A percentile compares a stretch with the other conserved stretches of the same genome.
Conservation (phyloP, 37 sponge, comb jelly and placozoan genomes). For the Ephydatia muelleri region DNA sequence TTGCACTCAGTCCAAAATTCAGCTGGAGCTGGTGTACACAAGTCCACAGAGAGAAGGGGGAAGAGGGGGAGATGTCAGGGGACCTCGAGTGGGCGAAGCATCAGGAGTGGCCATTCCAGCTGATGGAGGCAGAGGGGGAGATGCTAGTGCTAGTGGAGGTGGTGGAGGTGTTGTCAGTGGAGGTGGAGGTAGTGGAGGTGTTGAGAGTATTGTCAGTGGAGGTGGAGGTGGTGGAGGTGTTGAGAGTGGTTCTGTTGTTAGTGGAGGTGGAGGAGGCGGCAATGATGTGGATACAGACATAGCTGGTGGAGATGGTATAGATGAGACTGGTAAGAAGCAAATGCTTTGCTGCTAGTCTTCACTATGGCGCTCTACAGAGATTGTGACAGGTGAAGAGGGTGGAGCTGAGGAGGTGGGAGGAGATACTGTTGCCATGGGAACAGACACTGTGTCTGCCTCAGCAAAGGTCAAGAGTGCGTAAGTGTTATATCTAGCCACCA, state of each 20-base stretch:
- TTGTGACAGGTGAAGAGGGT: background rate
- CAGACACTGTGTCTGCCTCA: background rate
- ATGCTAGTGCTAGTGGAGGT: slow-evolving; percentile 23
- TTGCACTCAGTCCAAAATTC: slow-evolving; percentile 65
- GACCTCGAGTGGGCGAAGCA: slow-evolving; percentile 49
- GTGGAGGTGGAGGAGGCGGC: too few species aligned
- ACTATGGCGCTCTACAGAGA: background rate
- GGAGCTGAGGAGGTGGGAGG: background rate
- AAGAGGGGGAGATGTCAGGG: slow-evolving; percentile 64
- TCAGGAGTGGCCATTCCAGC: slow-evolving; percentile 31
- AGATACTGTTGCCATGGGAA: background rate
- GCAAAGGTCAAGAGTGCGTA: background rate
- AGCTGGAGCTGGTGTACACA: slow-evolving; percentile 57
- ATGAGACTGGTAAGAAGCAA: too few species aligned
- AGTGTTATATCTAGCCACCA: background rate
- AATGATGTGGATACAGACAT: too few species aligned
- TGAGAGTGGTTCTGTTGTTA: too few species aligned
- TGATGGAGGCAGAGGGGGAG: slow-evolving; percentile 19
- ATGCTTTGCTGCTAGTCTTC: too few species aligned
- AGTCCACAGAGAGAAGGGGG: slow-evolving; percentile 60
- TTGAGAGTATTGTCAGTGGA: slow-evolving; percentile 2
- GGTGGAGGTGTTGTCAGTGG: slow-evolving; percentile 31
- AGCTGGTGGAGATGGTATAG: too few species aligned
- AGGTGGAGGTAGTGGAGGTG: slow-evolving; percentile 36
- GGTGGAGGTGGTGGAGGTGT: slow-evolving; percentile 8